Evolutionary conservation across 2,888 invertebrate genomes (phyloP).

Genomic region (Buathra laborator): DNA sequence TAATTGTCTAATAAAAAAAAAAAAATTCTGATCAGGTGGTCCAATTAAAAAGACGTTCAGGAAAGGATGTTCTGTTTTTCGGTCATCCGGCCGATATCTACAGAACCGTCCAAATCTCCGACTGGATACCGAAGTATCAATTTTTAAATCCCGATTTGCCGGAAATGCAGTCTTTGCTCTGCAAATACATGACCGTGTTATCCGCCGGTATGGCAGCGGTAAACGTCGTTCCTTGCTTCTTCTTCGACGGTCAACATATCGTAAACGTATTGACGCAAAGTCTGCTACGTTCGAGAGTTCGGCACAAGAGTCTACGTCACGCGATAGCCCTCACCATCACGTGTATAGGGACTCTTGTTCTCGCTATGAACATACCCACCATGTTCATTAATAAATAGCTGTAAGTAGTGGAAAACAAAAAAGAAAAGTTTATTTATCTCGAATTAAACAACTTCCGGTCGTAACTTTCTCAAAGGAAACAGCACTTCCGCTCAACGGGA

Average conservation of each 20-base stretch:
- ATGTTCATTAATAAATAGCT: slow-evolving; percentile 85
- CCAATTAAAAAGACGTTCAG: slow-evolving; percentile 84
- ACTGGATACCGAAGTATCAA: slow-evolving; percentile 91
- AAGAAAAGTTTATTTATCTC: slow-evolving; percentile 37
- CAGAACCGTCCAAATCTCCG: slow-evolving; percentile 90
- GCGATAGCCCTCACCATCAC: slow-evolving; percentile 90
- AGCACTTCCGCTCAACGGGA: background rate
- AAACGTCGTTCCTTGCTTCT: slow-evolving; percentile 97
- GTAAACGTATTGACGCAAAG: slow-evolving; percentile 89
- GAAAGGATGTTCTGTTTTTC: slow-evolving; percentile 91
- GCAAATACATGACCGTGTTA: slow-evolving; percentile 93
- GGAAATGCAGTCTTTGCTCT: slow-evolving; percentile 90
- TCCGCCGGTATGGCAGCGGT: slow-evolving; percentile 96
- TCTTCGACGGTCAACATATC: slow-evolving; percentile 97
- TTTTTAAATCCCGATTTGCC: slow-evolving; percentile 89
- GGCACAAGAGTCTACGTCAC: slow-evolving; percentile 87
- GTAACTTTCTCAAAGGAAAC: background rate
- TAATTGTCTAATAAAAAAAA: slow-evolving; percentile 23
- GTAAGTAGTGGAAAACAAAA: slow-evolving; percentile 70
- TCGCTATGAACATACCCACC: slow-evolving; percentile 89
- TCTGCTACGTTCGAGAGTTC: slow-evolving; percentile 85
- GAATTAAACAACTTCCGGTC: slow-evolving; percentile 66
- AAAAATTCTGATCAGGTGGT: slow-evolving; percentile 77
- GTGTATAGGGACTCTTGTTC: slow-evolving; percentile 90
- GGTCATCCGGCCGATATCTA: slow-evolving; percentile 92